These are phyloP conservation scores for Styela plicata DNA, from an alignment of 23 tunicate genomes.

Conservation along the genomic window DNA sequence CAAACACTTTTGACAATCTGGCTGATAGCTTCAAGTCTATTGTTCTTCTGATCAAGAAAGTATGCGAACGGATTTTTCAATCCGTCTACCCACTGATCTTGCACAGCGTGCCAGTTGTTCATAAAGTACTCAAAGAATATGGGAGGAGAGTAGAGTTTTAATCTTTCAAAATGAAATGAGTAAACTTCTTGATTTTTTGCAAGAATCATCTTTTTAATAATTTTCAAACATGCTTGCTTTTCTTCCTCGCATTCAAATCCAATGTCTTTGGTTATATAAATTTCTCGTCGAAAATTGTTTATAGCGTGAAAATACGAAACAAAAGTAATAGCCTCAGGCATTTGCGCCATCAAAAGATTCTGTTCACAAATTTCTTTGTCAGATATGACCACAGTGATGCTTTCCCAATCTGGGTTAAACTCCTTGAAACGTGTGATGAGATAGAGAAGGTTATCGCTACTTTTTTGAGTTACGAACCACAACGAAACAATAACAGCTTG, in stretches of 20 bases:
- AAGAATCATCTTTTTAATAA: slow-evolving; percentile 17
- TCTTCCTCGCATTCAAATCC: slow-evolving; percentile 5
- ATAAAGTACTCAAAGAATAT: slow-evolving; percentile 13
- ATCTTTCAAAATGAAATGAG: neutral
- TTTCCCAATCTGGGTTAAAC: neutral
- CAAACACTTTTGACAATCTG: neutral
- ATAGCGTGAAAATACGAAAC: slow-evolving; percentile 14
- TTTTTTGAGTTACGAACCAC: slow-evolving; percentile 22
- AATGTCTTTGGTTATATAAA: neutral
- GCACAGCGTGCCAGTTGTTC: slow-evolving; percentile 23
- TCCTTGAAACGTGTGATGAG: neutral
- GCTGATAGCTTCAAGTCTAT: neutral
- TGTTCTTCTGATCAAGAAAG: slow-evolving; percentile 12
- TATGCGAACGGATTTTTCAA: neutral
- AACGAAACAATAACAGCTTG: slow-evolving; percentile 20
- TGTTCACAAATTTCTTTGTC: neutral
- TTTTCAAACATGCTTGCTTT: neutral
- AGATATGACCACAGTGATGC: neutral
- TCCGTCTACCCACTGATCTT: slow-evolving; percentile 25
- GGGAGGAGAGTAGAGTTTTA: slow-evolving; percentile 4
- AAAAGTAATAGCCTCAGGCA: slow-evolving; percentile 5
- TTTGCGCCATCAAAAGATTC: neutral
- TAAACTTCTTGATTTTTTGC: slow-evolving; percentile 25
- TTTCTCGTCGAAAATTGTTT: neutral
- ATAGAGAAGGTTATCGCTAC: neutral